These are phyloP conservation scores for Agelastica alni DNA, from an alignment of 2,888 invertebrate species.

Conservation along the genomic window DNA sequence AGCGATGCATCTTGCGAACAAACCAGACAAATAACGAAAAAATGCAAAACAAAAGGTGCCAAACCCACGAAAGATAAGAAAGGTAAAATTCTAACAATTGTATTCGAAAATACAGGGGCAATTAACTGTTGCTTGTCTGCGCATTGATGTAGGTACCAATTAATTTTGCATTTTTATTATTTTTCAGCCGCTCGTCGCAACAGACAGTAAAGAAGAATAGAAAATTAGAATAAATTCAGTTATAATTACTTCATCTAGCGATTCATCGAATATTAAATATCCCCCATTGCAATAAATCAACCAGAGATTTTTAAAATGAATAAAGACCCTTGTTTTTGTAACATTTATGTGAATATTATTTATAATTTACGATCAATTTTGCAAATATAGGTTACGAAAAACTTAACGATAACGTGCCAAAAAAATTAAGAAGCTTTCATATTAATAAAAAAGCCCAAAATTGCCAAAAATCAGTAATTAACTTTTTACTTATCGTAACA, in stretches of 20 bases:
- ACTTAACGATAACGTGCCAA: neutral
- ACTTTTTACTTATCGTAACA: too few species aligned
- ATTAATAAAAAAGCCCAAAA: too few species aligned
- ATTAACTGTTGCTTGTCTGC: too few species aligned
- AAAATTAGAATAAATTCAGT: conserved; percentile 46
- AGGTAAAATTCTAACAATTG: conserved; percentile 42
- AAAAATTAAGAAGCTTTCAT: too few species aligned
- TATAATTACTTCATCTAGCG: conserved; percentile 42
- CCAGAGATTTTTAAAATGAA: conserved; percentile 18
- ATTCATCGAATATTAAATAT: conserved; percentile 32
- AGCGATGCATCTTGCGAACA: conserved; percentile 83
- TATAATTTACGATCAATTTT: conserved; percentile 14
- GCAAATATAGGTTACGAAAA: conserved; percentile 23
- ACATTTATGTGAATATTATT: conserved; percentile 10
- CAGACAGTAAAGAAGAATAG: conserved; percentile 50
- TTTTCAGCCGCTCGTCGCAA: conserved; percentile 55
- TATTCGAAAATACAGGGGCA: too few species aligned
- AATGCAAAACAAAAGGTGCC: conserved; percentile 77
- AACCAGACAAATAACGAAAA: conserved; percentile 81
- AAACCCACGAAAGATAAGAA: conserved; percentile 67
- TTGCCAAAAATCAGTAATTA: too few species aligned
- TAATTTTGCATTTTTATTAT: conserved; percentile 30
- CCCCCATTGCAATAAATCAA: conserved; percentile 19
- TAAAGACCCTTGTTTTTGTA: neutral
- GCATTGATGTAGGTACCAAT: too few species aligned